Evolutionary conservation across 2,113 vertebrate genomes (phyloP).

Genomic region (Semicossyphus pulcher): DNA sequence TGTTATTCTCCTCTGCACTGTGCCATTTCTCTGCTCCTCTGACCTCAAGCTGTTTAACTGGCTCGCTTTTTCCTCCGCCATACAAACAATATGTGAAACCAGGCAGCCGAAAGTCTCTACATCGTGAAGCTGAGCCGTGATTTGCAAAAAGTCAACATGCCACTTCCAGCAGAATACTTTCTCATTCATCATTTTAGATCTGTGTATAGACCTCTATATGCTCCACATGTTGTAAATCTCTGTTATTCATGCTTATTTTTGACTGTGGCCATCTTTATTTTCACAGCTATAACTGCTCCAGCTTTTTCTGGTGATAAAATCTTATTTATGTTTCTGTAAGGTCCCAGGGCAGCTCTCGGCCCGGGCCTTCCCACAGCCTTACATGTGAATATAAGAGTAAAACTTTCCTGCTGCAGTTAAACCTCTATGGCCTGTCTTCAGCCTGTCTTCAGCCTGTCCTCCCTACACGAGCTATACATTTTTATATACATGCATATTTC

Average conservation of each 20-base stretch:
- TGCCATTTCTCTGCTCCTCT: slow-evolving; percentile 41
- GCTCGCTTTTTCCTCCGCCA: slow-evolving; percentile 7
- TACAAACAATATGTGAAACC: slow-evolving; percentile 22
- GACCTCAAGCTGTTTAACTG: slow-evolving; percentile 35
- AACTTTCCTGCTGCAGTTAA: slow-evolving; percentile 51
- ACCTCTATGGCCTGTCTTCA: slow-evolving; percentile 55
- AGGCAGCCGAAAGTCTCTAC: slow-evolving; percentile 22
- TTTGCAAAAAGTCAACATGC: slow-evolving; percentile 28
- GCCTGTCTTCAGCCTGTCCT: slow-evolving; percentile 39
- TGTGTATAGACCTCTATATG: neutral
- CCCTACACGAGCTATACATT: slow-evolving; percentile 16
- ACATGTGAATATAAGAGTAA: slow-evolving; percentile 26
- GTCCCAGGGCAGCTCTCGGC: slow-evolving; percentile 5
- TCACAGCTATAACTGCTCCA: slow-evolving; percentile 19
- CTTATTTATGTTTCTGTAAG: slow-evolving; percentile 15
- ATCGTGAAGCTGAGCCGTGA: slow-evolving; percentile 34
- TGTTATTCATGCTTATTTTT: slow-evolving; percentile 6
- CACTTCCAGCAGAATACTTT: slow-evolving; percentile 13
- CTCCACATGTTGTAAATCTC: neutral
- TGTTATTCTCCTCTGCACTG: neutral
- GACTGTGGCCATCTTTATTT: slow-evolving; percentile 16
- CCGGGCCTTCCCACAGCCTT: slow-evolving; percentile 34
- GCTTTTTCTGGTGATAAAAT: slow-evolving; percentile 12
- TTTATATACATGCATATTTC: slow-evolving; percentile 19
- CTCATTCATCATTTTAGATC: neutral